Evolutionary conservation across 1,140 invertebrate genomes (phyloP), one percentile per base, ranked within the genome.

Genomic region (Venustaconcha ellipsiformis): DNA sequence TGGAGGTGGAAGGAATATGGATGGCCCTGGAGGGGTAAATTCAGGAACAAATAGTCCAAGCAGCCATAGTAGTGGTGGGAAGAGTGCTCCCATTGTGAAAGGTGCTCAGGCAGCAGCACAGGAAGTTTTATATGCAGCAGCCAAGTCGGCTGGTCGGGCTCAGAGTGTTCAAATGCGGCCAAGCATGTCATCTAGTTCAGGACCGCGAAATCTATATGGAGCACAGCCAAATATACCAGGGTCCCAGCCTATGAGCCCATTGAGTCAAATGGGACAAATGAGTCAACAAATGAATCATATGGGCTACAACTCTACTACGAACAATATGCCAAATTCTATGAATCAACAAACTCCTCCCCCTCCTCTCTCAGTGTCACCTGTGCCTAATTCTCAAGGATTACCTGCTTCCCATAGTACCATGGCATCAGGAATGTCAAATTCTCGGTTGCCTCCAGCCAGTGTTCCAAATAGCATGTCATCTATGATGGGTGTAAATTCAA

Each of bases 71-170:
- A 1, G 26, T 2, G 57, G 67, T n/a, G 14, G n/a, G 18, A 57
- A 23, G 11, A 26, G 55, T 59, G 57, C n/a, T 30, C 13, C 67
- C 57, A 56, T 37, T 55, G 20, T 56, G 37, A 89, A 87, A 82
- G 89, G 88, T 69, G 89, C 89, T 20, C 89, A 90, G 77, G 87
- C 88, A 23, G 89, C 89, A 20, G 89, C 89, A 15, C 89, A 90
- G 58, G 89, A 88, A 64, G 88, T 89, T 4, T 83, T 90, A 78
- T 85, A 88, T 70, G 88, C 88, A 30, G 88, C 90, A n/a, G 88
- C 88, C 48, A 86, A 85, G 76, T 81, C 84, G n/a, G 80, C 85
- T 15, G 80, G 75, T 14, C 66, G 73, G 57, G 74, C 64, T 23
- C 81, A 76, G 62, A 78, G 23, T n/a, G 68, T 67, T 56, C 70